Evolutionary conservation across 1,140 invertebrate genomes (phyloP), one percentile per base, ranked within the genome.

Genomic region (Forficula auricularia): DNA sequence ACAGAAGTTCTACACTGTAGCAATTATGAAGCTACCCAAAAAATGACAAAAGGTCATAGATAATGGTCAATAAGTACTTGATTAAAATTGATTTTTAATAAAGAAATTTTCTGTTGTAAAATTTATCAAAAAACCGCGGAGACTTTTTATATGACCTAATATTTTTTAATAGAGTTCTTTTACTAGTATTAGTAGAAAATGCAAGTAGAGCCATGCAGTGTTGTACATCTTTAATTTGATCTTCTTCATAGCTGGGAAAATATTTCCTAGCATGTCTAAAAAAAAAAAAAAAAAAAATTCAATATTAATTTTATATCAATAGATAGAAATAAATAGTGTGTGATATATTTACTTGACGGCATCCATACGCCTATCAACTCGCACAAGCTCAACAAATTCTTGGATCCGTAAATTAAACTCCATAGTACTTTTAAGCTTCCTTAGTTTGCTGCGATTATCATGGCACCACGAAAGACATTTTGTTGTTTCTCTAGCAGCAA

Each of bases 391-490:
- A 38, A 98, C 81, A 58, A 96, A 96, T 61, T 97, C 92, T 63
- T 89, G 85, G 52, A 94, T 79, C 18, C 90, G 72, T 42, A 97
- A 69, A 60, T 91, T 90, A 57, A 95, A 95, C 59, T 87, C 83
- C 71, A 88, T 80, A 19, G 73, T 83, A 15, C 81, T 85, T 54
- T 87, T 85, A 40, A 94, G 71, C 66, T 95, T 96, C 34, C 90
- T 69, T 36, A 97, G 68, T 58, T 96, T 97, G 3, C 89, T 94
- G 58, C 88, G 83, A 66, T 98, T 97, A 54, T 98, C 94, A 54
- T 89, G 81, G 58, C 92, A 96, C 94, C 94, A 98, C 38, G 79
- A 70, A n/a, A 96, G 69, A 57, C 91, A 95, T 52, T 85, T 83
- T 3, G 69, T 66, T 4, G 89, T 94, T 58, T 95, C 86, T 42